Percentiles rank a stretch among this genome's conserved stretches.
Conservation (phyloP, 2,113 vertebrate genomes). For the Neolamprologus sp. region DNA sequence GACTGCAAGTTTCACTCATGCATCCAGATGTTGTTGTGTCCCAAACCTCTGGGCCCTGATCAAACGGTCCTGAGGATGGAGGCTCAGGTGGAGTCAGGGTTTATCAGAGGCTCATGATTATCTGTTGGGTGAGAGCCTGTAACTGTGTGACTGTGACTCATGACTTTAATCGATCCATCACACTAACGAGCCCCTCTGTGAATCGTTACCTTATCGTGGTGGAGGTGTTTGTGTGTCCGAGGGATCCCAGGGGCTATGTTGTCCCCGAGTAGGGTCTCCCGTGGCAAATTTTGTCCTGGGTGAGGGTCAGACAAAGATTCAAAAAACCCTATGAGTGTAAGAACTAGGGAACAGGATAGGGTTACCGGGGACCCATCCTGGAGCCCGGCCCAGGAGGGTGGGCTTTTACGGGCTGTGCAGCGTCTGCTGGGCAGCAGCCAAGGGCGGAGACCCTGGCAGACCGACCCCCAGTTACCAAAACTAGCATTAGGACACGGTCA, state of each 20-base stretch:
- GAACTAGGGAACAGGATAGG: background rate
- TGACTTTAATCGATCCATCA: fast-evolving
- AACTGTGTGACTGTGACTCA: background rate
- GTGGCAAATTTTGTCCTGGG: background rate
- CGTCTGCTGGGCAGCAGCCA: background rate
- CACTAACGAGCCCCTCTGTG: fast-evolving
- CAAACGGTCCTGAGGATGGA: background rate
- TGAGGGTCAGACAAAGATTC: background rate
- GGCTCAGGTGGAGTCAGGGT: background rate
- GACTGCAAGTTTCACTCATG: fast-evolving
- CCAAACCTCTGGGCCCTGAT: background rate
- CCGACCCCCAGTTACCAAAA: fast-evolving
- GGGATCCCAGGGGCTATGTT: fast-evolving
- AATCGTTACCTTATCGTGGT: fast-evolving
- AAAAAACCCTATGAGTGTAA: fast-evolving
- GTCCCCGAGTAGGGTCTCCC: fast-evolving
- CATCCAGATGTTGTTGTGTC: background rate
- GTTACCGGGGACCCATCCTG: background rate
- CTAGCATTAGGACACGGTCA: background rate
- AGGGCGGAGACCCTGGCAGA: background rate
- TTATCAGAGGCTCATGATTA: fast-evolving
- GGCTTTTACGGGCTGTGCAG: fast-evolving
- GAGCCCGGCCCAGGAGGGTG: fast-evolving
- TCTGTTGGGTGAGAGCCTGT: fast-evolving
- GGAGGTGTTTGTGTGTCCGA: fast-evolving